Evolutionary conservation across 2,888 invertebrate species (phyloP), one percentile per base, ranked within the genome.

Genomic region (Caenorhabditis sp.): DNA sequence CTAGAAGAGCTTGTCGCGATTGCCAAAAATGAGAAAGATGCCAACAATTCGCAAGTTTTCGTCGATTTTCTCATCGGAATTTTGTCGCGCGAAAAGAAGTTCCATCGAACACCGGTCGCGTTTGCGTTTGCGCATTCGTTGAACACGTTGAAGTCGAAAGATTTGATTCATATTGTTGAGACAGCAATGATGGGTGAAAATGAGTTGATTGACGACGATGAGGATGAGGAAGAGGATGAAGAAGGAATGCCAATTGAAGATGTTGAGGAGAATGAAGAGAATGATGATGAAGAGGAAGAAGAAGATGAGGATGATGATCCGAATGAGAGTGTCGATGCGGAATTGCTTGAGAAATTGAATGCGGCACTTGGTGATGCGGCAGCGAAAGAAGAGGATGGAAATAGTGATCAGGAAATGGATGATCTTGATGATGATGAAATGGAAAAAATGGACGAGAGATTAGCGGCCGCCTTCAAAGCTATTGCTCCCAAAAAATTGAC

Each of bases 401-500:
- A 3, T 19, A 68, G 68, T n/a, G 73, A 69, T 49, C 59, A 58
- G 2, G 69, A 74, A 60, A 74, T 74, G 66, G 70, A 75, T 58
- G 77, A 79, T 57, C 66, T 77, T 53, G 81, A 79, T 26, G 81
- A 82, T 49, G 77, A 76, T 51, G 76, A 63, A n/a, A 80, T 82
- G 81, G 62, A 69, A 55, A 74, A 76, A 54, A 75, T 82, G 76
- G 81, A 82, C 50, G 79, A 78, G 51, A 60, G 74, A 63, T 69
- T 82, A 2, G 72, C 77, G 10, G 74, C 74, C 0, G 79, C 77
- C 3, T 82, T 82, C 77, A 74, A 77, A 53, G 65, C 69, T 17
- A 63, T 80, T 49, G 78, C 69, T 1, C 69, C 77, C 21, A 73
- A 73, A 24, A 59, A 54, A 23, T 50, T 49, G 19, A 17, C 23